Conservation (phyloP, 2,888 invertebrate genomes). For the Toxonevra muliebris region DNA sequence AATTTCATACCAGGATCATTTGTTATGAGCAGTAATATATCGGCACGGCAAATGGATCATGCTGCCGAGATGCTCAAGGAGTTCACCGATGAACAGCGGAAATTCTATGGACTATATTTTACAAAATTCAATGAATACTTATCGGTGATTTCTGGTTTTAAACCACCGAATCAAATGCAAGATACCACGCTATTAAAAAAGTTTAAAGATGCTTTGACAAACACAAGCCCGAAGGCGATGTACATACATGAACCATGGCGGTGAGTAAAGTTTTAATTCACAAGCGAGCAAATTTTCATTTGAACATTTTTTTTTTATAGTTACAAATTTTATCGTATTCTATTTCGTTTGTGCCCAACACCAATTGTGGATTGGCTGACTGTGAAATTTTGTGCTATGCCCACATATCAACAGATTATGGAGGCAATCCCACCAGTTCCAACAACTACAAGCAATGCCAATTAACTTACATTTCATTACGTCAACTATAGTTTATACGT, state of each 20-base stretch:
- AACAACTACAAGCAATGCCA: no score
- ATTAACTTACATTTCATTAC: no score
- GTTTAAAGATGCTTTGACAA: constrained; percentile 73
- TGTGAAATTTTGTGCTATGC: constrained; percentile 73
- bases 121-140: constrained; percentile 71
- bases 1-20: constrained; percentile 85
- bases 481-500: no score
- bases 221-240: constrained; percentile 68
- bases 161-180: constrained; percentile 68
- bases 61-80: constrained; percentile 73
- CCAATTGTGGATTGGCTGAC: constrained; percentile 70
- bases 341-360: constrained; percentile 72
- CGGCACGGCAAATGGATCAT: constrained; percentile 71
- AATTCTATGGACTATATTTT: constrained; percentile 75
- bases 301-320: constrained; percentile 38
- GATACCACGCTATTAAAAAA: constrained; percentile 69
- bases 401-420: constrained; percentile 58
- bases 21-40: constrained; percentile 73
- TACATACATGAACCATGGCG: constrained; percentile 78
- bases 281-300: background rate
- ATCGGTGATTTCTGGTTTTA: constrained; percentile 63
- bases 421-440: background rate
- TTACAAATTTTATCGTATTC: constrained; percentile 72
- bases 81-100: constrained; percentile 72
- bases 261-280: constrained; percentile 58